Conservation (phyloP, 2,888 invertebrate species). For the Dolichomitus sp. region DNA sequence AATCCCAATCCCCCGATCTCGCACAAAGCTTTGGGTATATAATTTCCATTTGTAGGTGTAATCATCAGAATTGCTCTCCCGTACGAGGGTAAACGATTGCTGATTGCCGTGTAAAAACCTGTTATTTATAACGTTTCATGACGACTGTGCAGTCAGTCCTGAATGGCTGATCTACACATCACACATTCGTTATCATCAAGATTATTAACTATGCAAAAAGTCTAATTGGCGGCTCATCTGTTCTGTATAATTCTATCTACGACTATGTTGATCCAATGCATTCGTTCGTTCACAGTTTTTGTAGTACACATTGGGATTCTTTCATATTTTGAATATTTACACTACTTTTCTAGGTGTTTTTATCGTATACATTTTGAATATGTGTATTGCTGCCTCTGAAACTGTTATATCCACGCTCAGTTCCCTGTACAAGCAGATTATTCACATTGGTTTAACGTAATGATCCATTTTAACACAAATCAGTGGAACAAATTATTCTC, state of each 20-base stretch:
- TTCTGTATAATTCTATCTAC: not conserved
- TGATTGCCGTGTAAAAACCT: constrained; percentile 42
- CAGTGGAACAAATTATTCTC: too few relatives aligned
- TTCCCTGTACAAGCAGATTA: too few relatives aligned
- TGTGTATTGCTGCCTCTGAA: too few relatives aligned
- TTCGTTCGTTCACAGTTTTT: too few relatives aligned
- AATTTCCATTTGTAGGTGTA: constrained; percentile 51
- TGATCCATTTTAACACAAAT: too few relatives aligned
- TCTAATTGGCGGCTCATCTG: not conserved
- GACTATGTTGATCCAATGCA: too few relatives aligned
- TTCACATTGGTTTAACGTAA: too few relatives aligned
- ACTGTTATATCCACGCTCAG: too few relatives aligned
- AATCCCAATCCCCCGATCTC: constrained; percentile 38
- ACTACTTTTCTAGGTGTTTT: too few relatives aligned
- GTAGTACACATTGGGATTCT: too few relatives aligned
- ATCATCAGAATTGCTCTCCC: constrained; percentile 48
- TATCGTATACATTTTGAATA: too few relatives aligned
- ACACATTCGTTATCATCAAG: constrained; percentile 3
- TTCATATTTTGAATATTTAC: too few relatives aligned
- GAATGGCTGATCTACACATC: constrained; percentile 13
- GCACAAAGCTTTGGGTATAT: constrained; percentile 36
- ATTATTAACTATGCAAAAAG: constrained; percentile 18
- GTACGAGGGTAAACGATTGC: constrained; percentile 38
- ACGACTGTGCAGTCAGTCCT: not conserved
- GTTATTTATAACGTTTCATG: constrained; percentile 18